A percentile compares a stretch with the other conserved stretches of the same genome.
phyloP scores from a whole-genome alignment of 2,113 vertebrate species.

The Falcunculus frontatus region DNA sequence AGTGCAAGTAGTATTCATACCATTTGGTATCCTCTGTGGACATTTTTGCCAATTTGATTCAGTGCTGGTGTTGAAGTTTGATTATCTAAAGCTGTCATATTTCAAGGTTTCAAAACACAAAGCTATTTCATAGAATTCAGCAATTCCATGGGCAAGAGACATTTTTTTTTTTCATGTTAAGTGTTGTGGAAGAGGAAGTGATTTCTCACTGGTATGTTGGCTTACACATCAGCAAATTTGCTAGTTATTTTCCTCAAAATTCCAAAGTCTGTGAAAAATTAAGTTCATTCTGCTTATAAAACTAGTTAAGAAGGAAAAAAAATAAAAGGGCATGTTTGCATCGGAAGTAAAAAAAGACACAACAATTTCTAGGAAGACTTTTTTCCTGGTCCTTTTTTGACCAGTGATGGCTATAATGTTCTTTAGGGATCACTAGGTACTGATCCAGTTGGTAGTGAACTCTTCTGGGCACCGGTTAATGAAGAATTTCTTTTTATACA shows the following conservation, averaged over 20 bases:
- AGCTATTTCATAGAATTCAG: background rate
- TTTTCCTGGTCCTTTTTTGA: background rate
- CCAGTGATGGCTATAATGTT: background rate
- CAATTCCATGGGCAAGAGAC: background rate
- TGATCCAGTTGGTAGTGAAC: background rate
- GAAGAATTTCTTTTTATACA: background rate
- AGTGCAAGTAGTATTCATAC: background rate
- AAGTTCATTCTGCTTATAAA: background rate
- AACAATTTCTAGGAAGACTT: background rate
- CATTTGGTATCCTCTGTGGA: background rate
- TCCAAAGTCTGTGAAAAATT: background rate
- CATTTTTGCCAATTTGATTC: background rate
- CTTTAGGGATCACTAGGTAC: background rate
- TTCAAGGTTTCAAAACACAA: background rate
- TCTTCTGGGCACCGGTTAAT: background rate
- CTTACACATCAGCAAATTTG: background rate
- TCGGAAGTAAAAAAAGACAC: background rate
- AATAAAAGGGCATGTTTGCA: background rate
- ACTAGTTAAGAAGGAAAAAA: fast-evolving
- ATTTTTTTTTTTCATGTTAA: background rate
- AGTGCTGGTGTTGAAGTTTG: background rate
- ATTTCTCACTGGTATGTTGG: background rate
- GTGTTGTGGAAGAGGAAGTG: background rate
- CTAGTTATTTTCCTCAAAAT: background rate
- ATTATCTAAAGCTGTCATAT: background rate